Conservation (phyloP, 2,113 vertebrate species). For the Ailurus styani region DNA sequence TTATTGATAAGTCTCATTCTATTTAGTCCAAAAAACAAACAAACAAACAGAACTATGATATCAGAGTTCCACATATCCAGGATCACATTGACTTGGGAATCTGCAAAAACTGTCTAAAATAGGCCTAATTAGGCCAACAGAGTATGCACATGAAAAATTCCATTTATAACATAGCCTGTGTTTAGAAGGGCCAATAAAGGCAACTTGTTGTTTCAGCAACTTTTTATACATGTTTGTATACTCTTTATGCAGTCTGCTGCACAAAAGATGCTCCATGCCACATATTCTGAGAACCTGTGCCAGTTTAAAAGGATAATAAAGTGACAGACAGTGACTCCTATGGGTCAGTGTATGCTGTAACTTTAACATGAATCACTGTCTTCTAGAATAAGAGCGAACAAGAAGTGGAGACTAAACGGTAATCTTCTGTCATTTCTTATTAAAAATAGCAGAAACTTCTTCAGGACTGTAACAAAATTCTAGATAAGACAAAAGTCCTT, state of each 20-base stretch:
- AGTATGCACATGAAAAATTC: not conserved
- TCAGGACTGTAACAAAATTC: constrained; percentile 41
- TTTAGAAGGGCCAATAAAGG: constrained; percentile 23
- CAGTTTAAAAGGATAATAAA: not conserved
- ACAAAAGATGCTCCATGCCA: constrained; percentile 22
- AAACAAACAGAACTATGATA: constrained; percentile 47
- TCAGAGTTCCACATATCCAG: constrained; percentile 51
- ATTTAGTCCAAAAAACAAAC: constrained; percentile 52
- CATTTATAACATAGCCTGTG: constrained; percentile 34
- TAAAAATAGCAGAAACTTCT: not conserved
- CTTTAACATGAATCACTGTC: constrained; percentile 22
- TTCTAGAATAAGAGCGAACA: not conserved
- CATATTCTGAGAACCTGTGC: not conserved
- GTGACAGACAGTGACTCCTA: not conserved
- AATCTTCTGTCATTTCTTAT: constrained; percentile 39
- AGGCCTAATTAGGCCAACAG: constrained; percentile 63
- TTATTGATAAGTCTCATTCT: constrained; percentile 61
- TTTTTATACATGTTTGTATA: not conserved
- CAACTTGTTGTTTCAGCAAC: constrained; percentile 30
- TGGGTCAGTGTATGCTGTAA: not conserved
- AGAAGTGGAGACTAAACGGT: not conserved
- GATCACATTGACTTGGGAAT: constrained; percentile 60
- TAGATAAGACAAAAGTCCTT: not conserved
- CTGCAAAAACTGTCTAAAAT: constrained; percentile 41
- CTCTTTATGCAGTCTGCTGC: constrained; percentile 5